A percentile compares a stretch with the other conserved stretches of the same genome.
These are phyloP conservation scores for Erebia palarica DNA, from an alignment of 2,888 invertebrate species.

Conservation along the genomic window DNA sequence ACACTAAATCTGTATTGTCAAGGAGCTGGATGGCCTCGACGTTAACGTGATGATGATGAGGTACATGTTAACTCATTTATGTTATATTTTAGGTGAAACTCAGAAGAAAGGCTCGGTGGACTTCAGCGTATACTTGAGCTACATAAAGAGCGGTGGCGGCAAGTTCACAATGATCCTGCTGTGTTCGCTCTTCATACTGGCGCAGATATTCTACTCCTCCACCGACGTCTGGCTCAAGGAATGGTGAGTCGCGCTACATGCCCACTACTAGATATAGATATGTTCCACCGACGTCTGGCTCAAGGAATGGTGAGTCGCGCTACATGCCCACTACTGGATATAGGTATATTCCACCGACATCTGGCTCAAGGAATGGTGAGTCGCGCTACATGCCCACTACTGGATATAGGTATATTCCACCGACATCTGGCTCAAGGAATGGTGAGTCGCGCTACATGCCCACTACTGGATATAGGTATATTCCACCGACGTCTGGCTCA, in stretches of 20 bases:
- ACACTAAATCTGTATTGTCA: too few relatives aligned
- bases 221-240: constrained; percentile 85
- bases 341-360: too few relatives aligned
- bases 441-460: too few relatives aligned
- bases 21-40: too few relatives aligned
- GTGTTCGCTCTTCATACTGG: constrained; percentile 73
- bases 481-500: too few relatives aligned
- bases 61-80: background rate
- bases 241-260: constrained; percentile 67
- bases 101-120: constrained; percentile 75
- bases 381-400: constrained; percentile 45
- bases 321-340: constrained; percentile 35
- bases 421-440: too few relatives aligned
- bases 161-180: constrained; percentile 74
- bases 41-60: too few relatives aligned
- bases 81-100: constrained; percentile 56
- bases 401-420: too few relatives aligned
- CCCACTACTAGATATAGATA: too few relatives aligned
- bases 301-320: constrained; percentile 38
- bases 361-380: too few relatives aligned
- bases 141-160: constrained; percentile 82
- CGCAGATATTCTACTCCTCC: constrained; percentile 83
- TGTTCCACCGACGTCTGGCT: too few relatives aligned
- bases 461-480: too few relatives aligned
- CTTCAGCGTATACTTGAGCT: constrained; percentile 75